phyloP scores from a whole-genome alignment of 2,797 vertebrate genomes.

The Spinibarbus caldwelli region DNA sequence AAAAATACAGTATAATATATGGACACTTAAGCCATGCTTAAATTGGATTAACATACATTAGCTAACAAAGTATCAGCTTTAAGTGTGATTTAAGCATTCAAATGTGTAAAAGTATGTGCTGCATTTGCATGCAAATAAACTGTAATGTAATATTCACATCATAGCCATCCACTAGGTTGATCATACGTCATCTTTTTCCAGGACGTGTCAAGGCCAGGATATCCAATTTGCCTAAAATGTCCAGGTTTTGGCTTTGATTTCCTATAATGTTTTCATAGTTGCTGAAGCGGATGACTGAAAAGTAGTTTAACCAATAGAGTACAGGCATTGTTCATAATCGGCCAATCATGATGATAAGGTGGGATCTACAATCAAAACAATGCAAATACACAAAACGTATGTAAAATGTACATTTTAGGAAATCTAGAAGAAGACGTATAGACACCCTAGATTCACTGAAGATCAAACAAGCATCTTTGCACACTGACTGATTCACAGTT shows the following conservation, averaged over 20 bases:
- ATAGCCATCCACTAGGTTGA: too few species aligned
- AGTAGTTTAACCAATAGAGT: background rate
- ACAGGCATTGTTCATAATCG: background rate
- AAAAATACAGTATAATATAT: background rate
- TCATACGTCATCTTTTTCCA: background rate
- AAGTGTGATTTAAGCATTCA: too few species aligned
- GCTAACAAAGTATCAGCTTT: background rate
- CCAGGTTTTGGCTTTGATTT: background rate
- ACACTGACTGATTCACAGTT: too few species aligned
- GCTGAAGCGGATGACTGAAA: background rate
- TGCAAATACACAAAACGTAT: too few species aligned
- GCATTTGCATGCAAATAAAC: background rate
- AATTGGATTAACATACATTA: background rate
- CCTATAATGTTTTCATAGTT: background rate
- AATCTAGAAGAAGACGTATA: too few species aligned
- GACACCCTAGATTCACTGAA: background rate
- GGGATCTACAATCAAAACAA: too few species aligned
- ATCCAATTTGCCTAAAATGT: background rate
- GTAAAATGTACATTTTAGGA: too few species aligned
- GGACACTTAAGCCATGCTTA: background rate
- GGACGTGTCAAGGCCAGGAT: background rate
- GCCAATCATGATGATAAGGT: too few species aligned
- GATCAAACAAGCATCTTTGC: background rate
- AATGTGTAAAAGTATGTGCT: background rate
- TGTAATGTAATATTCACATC: background rate